phyloP scores from a whole-genome alignment of 2,113 vertebrate species.

The Limanda limanda region DNA sequence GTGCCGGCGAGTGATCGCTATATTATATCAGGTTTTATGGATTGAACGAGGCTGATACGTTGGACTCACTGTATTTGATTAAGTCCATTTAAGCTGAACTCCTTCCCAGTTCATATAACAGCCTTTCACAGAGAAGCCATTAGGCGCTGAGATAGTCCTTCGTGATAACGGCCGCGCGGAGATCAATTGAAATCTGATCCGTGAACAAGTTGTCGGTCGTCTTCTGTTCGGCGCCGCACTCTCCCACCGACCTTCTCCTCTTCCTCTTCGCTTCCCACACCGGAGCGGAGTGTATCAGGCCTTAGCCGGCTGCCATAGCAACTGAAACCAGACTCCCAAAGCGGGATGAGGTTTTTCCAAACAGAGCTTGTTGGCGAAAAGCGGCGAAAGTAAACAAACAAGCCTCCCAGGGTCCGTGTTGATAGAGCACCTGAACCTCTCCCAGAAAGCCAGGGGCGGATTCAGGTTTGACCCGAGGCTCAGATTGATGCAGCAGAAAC shows the following conservation, averaged over 20 bases:
- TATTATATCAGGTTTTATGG: constrained; percentile 53
- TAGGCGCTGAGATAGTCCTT: constrained; percentile 50
- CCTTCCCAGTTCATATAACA: constrained; percentile 41
- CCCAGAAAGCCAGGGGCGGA: constrained; percentile 10
- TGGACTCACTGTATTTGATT: constrained; percentile 48
- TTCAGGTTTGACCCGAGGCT: constrained; percentile 26
- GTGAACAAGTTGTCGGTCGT: constrained; percentile 46
- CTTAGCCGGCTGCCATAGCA: constrained; percentile 56
- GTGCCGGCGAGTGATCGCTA: constrained; percentile 36
- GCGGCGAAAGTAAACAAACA: constrained; percentile 47
- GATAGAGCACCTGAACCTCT: constrained; percentile 16
- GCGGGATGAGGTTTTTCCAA: constrained; percentile 17
- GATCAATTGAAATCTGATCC: constrained; percentile 75
- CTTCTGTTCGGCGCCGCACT: constrained; percentile 3
- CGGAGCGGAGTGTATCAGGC: constrained; percentile 21
- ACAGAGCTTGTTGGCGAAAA: constrained; percentile 27
- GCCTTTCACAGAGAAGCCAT: constrained; percentile 64
- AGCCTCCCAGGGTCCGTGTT: constrained; percentile 7
- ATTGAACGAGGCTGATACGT: constrained; percentile 52
- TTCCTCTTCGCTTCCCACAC: constrained; percentile 11
- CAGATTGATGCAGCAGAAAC: constrained; percentile 4
- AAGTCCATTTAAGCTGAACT: constrained; percentile 52
- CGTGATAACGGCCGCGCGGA: constrained; percentile 40
- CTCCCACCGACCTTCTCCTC: constrained; percentile 24
- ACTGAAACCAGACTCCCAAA: constrained; percentile 46